These are phyloP conservation scores for Marmota monax DNA, from an alignment of 2,113 vertebrate species.

Conservation along the genomic window DNA sequence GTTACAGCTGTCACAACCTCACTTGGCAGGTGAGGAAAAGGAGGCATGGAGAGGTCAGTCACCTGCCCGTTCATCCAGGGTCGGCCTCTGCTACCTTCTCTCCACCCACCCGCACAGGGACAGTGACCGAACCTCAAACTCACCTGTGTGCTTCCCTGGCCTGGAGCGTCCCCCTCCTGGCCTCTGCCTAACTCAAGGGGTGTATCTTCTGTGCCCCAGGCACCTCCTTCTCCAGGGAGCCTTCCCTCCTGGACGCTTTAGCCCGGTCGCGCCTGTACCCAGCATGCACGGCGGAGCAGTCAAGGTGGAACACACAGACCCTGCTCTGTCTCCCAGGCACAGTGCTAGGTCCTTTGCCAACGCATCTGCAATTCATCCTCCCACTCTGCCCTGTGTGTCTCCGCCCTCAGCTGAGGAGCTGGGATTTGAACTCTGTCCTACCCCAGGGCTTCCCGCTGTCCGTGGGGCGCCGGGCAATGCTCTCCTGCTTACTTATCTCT, in stretches of 20 bases:
- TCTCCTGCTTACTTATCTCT: neutral
- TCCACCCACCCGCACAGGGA: no score
- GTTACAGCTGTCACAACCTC: neutral
- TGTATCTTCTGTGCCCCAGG: neutral
- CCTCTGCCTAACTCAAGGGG: neutral
- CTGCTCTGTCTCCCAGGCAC: neutral
- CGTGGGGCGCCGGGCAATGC: rapidly evolving
- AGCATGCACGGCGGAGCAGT: no score
- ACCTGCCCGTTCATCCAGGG: rapidly evolving
- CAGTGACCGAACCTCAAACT: no score
- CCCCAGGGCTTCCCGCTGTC: neutral
- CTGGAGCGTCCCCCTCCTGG: neutral
- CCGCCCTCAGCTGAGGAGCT: neutral
- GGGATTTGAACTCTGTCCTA: neutral
- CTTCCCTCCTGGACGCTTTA: neutral
- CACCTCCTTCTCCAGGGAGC: neutral
- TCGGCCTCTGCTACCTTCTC: no score
- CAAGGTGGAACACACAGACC: rapidly evolving
- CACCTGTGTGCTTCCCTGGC: neutral
- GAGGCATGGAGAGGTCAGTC: neutral
- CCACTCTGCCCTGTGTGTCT: neutral
- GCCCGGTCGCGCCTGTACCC: neutral
- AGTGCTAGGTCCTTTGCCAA: neutral
- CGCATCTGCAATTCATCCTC: rapidly evolving
- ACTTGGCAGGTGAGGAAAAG: neutral